Evolutionary conservation across 2,113 vertebrate species (phyloP), one percentile per base, ranked within the genome.

Genomic region (Barbus barbus): DNA sequence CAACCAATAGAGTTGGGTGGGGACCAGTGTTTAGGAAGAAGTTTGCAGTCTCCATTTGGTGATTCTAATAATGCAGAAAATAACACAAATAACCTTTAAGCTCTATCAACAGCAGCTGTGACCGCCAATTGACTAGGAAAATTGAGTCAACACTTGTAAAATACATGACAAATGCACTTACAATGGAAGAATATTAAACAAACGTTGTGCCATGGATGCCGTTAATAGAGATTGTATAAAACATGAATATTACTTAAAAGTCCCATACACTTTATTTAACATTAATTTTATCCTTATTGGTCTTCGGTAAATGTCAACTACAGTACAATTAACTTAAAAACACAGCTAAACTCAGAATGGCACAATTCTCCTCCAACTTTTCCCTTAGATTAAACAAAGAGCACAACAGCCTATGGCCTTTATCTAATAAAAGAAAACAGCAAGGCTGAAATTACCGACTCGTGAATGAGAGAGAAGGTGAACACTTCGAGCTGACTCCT

Each of bases 371-470:
- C 5, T 4, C 14, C 75, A 65, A 53, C 69, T n/a, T 60, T 33
- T 81, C 61, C 11, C 12, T 38, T 46, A 74, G 72, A 85, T 60
- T 65, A 60, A 41, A 72, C 38, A 88, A 28, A 74, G n/a, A 71
- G 84, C 72, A 85, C 83, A 67, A 84, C 46, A 53, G 41, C 38
- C 48, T 33, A 71, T 46, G 85, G 87, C 83, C 61, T 87, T 91
- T 83, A 91, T 90, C 84, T 86, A 89, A 90, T 91, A 86, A 86
- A 85, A 78, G 78, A 71, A 79, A 78, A 81, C 60, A 67, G 77
- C n/a, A 61, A 74, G 84, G 74, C 65, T 78, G 48, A 81, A 85
- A 86, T 81, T 51, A 83, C 48, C 14, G 53, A 71, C 48, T 78
- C 56, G 71, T 71, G 86, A 87, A 75, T 46, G 61, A 78, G 63